phyloP scores from a whole-genome alignment of 2,113 vertebrate genomes.

The Dicrurus megarhynchus region DNA sequence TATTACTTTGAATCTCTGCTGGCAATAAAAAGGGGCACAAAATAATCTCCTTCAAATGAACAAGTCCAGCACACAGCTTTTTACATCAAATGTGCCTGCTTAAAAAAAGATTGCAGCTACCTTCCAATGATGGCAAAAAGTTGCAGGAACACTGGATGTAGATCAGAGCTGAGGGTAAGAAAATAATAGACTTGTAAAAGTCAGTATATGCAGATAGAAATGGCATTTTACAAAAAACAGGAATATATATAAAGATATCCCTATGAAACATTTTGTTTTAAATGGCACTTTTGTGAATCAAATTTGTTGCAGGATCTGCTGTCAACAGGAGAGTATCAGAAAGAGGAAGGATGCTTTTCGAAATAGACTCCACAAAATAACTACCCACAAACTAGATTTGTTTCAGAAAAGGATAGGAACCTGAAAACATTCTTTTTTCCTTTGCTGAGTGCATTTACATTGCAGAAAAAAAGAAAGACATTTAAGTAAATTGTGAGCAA shows the following conservation, averaged over 20 bases:
- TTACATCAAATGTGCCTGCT: background rate
- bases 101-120: background rate
- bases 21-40: constrained; percentile 2
- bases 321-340: background rate
- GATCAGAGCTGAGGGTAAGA: constrained; percentile 1
- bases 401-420: background rate
- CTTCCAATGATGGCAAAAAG: background rate
- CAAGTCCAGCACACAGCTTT: background rate
- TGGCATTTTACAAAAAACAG: background rate
- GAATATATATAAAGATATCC: background rate
- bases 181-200: constrained; percentile 38
- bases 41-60: constrained; percentile 1
- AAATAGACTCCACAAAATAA: background rate
- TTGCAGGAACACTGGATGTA: background rate
- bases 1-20: constrained; percentile 9
- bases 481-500: background rate
- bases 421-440: background rate
- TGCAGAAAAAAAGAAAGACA: background rate
- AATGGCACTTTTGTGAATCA: background rate
- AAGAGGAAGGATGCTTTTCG: background rate
- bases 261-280: background rate
- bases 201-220: background rate
- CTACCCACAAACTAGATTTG: background rate
- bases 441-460: background rate
- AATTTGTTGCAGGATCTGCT: background rate